A percentile compares a stretch with the other conserved stretches of the same genome.
Conservation (phyloP, 1,140 invertebrate genomes). For the Papilio xuthus region DNA sequence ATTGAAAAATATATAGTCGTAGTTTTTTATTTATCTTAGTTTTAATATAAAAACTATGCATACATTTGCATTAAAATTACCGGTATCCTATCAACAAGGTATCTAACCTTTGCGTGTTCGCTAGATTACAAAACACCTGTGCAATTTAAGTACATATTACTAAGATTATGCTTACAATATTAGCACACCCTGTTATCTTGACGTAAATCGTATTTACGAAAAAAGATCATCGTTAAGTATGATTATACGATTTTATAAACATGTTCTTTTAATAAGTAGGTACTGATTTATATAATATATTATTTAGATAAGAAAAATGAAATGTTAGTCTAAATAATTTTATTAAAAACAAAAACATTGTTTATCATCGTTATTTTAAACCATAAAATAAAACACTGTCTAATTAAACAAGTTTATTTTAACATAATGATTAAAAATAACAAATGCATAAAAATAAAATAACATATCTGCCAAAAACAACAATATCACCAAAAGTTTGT, state of each 20-base stretch:
- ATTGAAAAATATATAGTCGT: too few species aligned
- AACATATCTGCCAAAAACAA: not conserved
- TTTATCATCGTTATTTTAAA: not conserved
- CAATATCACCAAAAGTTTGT: not conserved
- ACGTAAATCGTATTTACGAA: not conserved
- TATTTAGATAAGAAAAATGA: not conserved
- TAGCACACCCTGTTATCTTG: not conserved
- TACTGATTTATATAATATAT: too few species aligned
- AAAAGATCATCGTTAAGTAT: not conserved
- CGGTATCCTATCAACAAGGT: not conserved
- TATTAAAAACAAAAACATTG: not conserved
- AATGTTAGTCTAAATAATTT: not conserved
- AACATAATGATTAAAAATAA: conserved; percentile 1
- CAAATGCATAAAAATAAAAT: not conserved
- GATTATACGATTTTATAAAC: not conserved
- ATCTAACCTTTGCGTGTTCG: not conserved
- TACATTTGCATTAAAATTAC: not conserved
- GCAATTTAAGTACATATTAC: not conserved
- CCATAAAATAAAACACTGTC: not conserved
- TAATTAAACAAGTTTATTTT: not conserved
- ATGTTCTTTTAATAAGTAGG: not conserved
- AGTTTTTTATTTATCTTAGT: too few species aligned
- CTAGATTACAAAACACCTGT: not conserved
- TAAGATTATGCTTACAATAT: not conserved
- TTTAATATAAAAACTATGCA: not conserved